These are phyloP conservation scores for Aselliscus stoliczkanus DNA, from an alignment of 2,797 vertebrate genomes.

Conservation along the genomic window DNA sequence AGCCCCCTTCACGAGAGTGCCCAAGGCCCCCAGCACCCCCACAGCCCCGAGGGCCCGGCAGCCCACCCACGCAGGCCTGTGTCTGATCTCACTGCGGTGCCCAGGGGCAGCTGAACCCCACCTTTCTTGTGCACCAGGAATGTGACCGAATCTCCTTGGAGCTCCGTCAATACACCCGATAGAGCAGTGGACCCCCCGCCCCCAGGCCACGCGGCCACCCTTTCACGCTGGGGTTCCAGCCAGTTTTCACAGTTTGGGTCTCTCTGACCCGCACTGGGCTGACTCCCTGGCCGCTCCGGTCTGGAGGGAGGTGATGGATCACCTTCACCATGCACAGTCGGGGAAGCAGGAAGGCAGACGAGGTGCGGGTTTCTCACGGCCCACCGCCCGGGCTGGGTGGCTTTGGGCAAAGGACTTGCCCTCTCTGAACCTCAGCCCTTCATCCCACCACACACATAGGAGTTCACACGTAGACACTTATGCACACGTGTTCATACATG, in stretches of 20 bases:
- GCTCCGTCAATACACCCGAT: no score
- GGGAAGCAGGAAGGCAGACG: no score
- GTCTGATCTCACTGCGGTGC: not conserved
- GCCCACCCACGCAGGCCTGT: not conserved
- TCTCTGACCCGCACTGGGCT: not conserved
- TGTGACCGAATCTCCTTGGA: rapidly evolving
- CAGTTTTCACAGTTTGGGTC: not conserved
- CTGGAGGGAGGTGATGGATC: no score
- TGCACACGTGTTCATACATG: no score
- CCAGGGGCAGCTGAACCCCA: rapidly evolving
- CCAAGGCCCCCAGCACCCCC: rapidly evolving
- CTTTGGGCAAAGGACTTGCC: not conserved
- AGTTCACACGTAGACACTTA: no score
- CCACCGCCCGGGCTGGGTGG: rapidly evolving
- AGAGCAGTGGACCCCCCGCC: rapidly evolving
- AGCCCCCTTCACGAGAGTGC: not conserved
- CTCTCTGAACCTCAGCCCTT: not conserved
- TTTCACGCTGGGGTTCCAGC: no score
- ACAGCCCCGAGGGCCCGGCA: not conserved
- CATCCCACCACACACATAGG: not conserved
- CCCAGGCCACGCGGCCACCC: no score
- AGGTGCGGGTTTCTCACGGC: not conserved
- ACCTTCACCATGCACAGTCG: rapidly evolving
- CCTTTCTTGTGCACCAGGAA: rapidly evolving
- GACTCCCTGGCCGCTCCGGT: no score